Percentiles rank a stretch among this genome's conserved stretches.
phyloP scores from a whole-genome alignment of 2,113 vertebrate genomes.

The Odocoileus hemionus region DNA sequence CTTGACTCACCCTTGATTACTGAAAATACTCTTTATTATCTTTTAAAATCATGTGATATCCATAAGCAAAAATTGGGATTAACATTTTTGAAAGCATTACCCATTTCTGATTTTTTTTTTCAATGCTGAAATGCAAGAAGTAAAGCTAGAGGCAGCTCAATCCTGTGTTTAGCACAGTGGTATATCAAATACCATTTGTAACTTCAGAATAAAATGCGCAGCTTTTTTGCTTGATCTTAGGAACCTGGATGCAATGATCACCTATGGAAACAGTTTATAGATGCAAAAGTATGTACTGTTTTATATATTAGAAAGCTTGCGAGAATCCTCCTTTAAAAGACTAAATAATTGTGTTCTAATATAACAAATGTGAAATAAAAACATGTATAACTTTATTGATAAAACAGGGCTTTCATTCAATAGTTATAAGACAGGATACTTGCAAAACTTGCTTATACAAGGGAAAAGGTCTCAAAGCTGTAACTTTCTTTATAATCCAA shows the following conservation, averaged over 20 bases:
- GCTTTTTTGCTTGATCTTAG: conserved; percentile 18
- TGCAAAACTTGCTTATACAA: conserved; percentile 56
- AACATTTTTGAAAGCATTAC: conserved; percentile 66
- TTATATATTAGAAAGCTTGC: conserved; percentile 70
- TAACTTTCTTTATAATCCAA: neutral
- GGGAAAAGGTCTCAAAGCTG: conserved; percentile 39
- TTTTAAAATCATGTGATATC: conserved; percentile 75
- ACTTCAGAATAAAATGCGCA: conserved; percentile 67
- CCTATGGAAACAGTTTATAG: conserved; percentile 44
- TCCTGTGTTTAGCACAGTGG: conserved; percentile 68
- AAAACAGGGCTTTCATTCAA: conserved; percentile 65
- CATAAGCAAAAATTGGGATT: conserved; percentile 67
- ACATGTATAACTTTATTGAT: neutral
- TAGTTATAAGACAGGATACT: conserved; percentile 72
- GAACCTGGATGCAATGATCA: conserved; percentile 52
- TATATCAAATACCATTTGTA: conserved; percentile 66
- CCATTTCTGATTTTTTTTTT: conserved; percentile 41
- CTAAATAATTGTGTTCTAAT: conserved; percentile 60
- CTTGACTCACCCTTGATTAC: conserved; percentile 69
- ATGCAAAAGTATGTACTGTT: conserved; percentile 23
- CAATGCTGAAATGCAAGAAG: conserved; percentile 70
- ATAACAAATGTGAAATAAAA: conserved; percentile 56
- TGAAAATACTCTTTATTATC: conserved; percentile 60
- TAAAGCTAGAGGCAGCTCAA: conserved; percentile 63
- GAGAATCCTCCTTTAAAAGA: conserved; percentile 64